Percentiles rank a stretch among this genome's conserved stretches.
These are phyloP conservation scores for Aplodontia rufa DNA, from an alignment of 2,113 vertebrate genomes.

Conservation along the genomic window DNA sequence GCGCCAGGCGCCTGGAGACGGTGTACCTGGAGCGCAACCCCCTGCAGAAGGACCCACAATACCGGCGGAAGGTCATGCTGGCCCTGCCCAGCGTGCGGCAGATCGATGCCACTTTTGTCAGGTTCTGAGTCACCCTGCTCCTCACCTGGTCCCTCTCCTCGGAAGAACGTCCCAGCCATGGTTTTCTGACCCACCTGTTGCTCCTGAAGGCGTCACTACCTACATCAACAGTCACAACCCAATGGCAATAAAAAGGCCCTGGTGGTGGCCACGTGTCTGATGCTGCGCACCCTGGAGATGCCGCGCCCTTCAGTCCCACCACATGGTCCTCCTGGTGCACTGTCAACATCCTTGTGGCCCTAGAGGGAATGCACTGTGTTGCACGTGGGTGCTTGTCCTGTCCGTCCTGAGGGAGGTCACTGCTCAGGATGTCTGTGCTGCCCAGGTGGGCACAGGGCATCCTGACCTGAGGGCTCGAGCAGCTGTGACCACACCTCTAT, in stretches of 20 bases:
- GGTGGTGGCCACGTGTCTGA: constrained; percentile 64
- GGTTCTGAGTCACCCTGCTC: constrained; percentile 88
- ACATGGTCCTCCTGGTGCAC: constrained; percentile 12
- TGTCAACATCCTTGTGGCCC: background rate
- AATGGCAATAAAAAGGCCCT: constrained; percentile 78
- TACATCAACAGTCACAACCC: constrained; percentile 68
- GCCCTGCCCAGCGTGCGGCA: constrained; percentile 95
- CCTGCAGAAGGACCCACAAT: constrained; percentile 97
- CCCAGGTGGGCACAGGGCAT: background rate
- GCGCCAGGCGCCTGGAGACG: constrained; percentile 92
- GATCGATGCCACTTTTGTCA: constrained; percentile 97
- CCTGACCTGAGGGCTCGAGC: background rate
- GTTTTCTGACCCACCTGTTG: constrained; percentile 76
- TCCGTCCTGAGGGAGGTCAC: background rate
- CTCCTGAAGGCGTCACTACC: constrained; percentile 73
- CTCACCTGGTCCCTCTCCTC: constrained; percentile 39
- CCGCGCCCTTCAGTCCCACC: constrained; percentile 73
- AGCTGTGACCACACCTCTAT: background rate
- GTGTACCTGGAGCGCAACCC: constrained; percentile 98
- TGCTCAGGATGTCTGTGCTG: rapidly evolving
- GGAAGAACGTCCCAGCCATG: constrained; percentile 51
- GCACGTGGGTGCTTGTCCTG: no score
- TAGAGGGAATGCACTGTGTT: background rate
- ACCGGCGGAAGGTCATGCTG: constrained; percentile 97
- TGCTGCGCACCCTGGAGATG: constrained; percentile 69